These are phyloP conservation scores for Dromococcyx pavoninus DNA, from an alignment of 2,797 vertebrate genomes.

Conservation along the genomic window DNA sequence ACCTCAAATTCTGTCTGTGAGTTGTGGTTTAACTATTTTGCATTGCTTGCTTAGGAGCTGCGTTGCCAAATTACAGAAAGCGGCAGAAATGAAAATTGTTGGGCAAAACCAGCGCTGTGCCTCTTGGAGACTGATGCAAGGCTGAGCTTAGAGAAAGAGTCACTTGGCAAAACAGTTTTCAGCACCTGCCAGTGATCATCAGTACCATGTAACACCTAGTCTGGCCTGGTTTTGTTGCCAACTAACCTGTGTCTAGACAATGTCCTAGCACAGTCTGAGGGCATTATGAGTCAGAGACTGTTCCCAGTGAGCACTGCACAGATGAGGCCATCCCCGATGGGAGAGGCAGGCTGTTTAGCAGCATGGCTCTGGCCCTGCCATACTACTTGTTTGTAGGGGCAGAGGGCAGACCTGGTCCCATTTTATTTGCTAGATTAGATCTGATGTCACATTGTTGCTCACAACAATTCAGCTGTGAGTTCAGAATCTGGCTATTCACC, in stretches of 20 bases:
- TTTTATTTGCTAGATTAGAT: neutral
- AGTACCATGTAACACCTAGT: neutral
- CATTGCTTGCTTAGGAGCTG: neutral
- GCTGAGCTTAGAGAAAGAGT: neutral
- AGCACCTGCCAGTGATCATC: neutral
- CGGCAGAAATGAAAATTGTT: rapidly evolving
- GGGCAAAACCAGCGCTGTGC: neutral
- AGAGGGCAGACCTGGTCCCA: neutral
- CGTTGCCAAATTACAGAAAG: neutral
- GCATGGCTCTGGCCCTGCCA: rapidly evolving
- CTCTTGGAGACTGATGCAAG: neutral
- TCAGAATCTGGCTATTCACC: neutral
- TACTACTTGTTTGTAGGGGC: neutral
- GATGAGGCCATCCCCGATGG: neutral
- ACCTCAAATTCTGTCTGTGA: neutral
- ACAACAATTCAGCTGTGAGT: neutral
- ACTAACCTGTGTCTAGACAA: neutral
- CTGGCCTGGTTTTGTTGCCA: neutral
- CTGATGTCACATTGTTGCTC: neutral
- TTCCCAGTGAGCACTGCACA: neutral
- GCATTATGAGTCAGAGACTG: neutral
- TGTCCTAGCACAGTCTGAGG: neutral
- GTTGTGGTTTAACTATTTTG: neutral
- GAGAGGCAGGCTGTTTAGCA: neutral
- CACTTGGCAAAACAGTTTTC: neutral